A percentile compares a stretch with the other conserved stretches of the same genome.
phyloP scores from a whole-genome alignment of 2,797 vertebrate genomes.

The Poliocrania exsul region DNA sequence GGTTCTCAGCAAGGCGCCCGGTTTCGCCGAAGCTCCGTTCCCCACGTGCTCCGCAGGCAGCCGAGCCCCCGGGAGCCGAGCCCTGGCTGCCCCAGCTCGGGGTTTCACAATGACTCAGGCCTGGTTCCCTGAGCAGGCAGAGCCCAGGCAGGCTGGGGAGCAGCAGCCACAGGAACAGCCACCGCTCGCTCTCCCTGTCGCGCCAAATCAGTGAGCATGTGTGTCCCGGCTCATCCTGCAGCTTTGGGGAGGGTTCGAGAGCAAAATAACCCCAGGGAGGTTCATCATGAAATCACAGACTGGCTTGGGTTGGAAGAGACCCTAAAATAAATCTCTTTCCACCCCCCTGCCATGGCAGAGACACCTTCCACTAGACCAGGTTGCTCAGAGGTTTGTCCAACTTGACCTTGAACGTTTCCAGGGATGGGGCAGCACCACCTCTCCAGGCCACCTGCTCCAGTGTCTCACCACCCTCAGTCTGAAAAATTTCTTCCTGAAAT shows the following conservation, averaged over 20 bases:
- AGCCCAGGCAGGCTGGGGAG: background rate
- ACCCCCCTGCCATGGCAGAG: accelerated
- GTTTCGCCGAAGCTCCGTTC: background rate
- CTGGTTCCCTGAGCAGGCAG: background rate
- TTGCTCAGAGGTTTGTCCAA: background rate
- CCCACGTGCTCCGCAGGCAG: background rate
- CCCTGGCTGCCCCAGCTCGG: background rate
- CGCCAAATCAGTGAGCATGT: accelerated
- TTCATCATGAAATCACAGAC: background rate
- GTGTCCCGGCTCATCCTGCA: background rate
- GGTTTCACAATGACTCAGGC: background rate
- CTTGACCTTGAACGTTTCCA: background rate
- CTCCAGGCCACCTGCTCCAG: background rate
- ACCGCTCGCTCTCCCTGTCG: background rate
- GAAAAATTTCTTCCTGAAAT: background rate
- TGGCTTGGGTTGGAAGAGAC: background rate
- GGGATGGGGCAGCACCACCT: background rate
- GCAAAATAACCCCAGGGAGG: accelerated
- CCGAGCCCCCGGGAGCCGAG: background rate
- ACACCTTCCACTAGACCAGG: background rate
- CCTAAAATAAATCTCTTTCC: background rate
- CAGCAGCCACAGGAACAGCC: background rate
- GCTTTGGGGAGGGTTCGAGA: background rate
- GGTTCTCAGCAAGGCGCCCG: background rate
- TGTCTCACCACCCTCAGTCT: background rate